Evolutionary conservation across 1,140 invertebrate species (phyloP).

Genomic region (Nymphalis io): DNA sequence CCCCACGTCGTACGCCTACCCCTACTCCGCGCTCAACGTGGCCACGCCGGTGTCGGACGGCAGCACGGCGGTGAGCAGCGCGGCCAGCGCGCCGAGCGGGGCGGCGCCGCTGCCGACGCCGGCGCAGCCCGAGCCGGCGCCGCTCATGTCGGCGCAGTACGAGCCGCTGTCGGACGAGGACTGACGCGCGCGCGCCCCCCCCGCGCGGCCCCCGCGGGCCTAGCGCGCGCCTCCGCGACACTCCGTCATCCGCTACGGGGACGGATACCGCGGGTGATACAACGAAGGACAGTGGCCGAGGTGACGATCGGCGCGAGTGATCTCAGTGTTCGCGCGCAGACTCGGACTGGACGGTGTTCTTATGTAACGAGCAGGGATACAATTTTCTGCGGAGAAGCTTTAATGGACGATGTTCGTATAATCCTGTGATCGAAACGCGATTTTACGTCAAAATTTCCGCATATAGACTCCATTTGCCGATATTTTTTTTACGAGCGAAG

Average conservation of each 20-base stretch:
- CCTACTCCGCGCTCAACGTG: conserved; percentile 83
- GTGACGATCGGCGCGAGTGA: too few species aligned
- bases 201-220: conserved; percentile 42
- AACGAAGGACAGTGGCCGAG: background rate
- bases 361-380: conserved; percentile 42
- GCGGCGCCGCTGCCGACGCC: conserved; percentile 60
- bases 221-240: conserved; percentile 76
- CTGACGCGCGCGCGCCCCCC: conserved; percentile 74
- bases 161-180: conserved; percentile 94
- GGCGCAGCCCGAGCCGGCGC: conserved; percentile 86
- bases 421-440: conserved; percentile 16
- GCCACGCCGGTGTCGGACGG: conserved; percentile 55
- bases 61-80: conserved; percentile 21
- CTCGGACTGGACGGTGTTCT: conserved; percentile 10
- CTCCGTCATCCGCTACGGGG: conserved; percentile 6
- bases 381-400: background rate
- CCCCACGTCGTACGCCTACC: conserved; percentile 82
- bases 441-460: conserved; percentile 20
- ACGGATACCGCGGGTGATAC: background rate
- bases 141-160: conserved; percentile 91
- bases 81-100: conserved; percentile 14
- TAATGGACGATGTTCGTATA: conserved; percentile 28
- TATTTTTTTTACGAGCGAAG: conserved; percentile 16
- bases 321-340: too few species aligned
- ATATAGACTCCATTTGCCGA: conserved; percentile 14